These are phyloP conservation scores for Dicrurus megarhynchus DNA, from an alignment of 2,113 vertebrate species.

Conservation along the genomic window DNA sequence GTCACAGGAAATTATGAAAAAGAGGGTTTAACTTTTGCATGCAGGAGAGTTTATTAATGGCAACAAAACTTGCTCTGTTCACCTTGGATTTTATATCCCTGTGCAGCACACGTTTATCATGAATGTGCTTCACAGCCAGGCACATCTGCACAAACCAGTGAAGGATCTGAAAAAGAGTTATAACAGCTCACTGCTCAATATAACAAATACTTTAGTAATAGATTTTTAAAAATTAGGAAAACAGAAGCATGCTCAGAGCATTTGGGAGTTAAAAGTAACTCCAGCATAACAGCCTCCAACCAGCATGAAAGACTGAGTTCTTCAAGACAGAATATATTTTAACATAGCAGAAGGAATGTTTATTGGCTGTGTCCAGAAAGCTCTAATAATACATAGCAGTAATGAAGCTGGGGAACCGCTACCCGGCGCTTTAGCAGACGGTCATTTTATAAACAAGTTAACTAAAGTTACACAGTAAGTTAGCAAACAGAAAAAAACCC, in stretches of 20 bases:
- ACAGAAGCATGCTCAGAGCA: not conserved
- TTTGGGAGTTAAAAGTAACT: not conserved
- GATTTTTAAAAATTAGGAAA: not conserved
- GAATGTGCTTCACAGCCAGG: conserved; percentile 85
- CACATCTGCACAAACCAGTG: conserved; percentile 93
- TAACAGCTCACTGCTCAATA: not conserved
- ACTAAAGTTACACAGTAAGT: not conserved
- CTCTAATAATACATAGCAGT: not conserved
- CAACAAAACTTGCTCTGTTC: not conserved
- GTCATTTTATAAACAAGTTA: not conserved
- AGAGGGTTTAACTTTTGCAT: not conserved
- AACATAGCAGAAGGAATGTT: not conserved
- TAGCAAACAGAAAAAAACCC: not conserved
- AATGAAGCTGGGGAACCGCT: not conserved
- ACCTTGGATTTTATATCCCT: conserved; percentile 96
- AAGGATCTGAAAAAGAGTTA: conserved; percentile 77
- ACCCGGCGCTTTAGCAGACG: not conserved
- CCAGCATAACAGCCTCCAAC: not conserved
- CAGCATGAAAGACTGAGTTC: not conserved
- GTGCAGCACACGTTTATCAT: conserved; percentile 85
- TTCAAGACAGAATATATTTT: not conserved
- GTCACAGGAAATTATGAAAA: not conserved
- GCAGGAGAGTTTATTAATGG: not conserved
- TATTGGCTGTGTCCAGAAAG: not conserved
- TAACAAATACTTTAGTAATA: not conserved